phyloP scores from a whole-genome alignment of 1,140 invertebrate genomes.

The Leptinotarsa defecta region DNA sequence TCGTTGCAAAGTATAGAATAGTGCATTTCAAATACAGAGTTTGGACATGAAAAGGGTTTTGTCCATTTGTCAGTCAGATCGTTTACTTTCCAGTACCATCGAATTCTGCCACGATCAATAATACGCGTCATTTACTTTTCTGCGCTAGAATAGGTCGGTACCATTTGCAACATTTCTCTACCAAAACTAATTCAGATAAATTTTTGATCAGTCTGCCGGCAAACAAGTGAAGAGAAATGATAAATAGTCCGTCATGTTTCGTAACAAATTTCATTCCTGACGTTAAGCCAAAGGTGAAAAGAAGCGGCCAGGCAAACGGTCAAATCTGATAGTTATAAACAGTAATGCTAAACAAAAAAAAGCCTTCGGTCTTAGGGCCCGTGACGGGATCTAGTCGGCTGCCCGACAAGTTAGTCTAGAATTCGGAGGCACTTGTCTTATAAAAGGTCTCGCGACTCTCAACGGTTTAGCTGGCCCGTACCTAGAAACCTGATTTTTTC shows the following conservation, averaged over 20 bases:
- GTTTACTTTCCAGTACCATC: background rate
- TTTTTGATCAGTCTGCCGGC: too few relatives aligned
- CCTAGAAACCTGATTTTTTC: constrained; percentile 20
- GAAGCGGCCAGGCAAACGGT: constrained; percentile 15
- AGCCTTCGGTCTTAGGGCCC: constrained; percentile 2
- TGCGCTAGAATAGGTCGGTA: too few relatives aligned
- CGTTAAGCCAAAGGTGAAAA: constrained; percentile 16
- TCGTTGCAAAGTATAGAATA: too few relatives aligned
- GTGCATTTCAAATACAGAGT: too few relatives aligned
- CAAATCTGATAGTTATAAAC: constrained; percentile 16
- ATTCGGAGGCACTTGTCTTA: constrained; percentile 15
- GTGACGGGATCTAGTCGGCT: background rate
- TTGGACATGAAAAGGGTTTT: background rate
- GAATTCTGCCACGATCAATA: too few relatives aligned
- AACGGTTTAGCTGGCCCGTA: constrained; percentile 10
- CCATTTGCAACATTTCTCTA: too few relatives aligned
- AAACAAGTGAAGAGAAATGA: background rate
- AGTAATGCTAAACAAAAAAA: constrained; percentile 14
- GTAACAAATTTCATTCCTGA: constrained; percentile 6
- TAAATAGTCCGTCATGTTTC: constrained; percentile 9
- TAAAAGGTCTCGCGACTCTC: background rate
- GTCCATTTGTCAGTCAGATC: background rate
- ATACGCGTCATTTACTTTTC: too few relatives aligned
- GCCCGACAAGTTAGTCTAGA: constrained; percentile 11
- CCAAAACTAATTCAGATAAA: too few relatives aligned